Percentiles rank a stretch among this genome's conserved stretches.
These are phyloP conservation scores for Physella acuta DNA, from an alignment of 1,140 invertebrate genomes.

Conservation along the genomic window DNA sequence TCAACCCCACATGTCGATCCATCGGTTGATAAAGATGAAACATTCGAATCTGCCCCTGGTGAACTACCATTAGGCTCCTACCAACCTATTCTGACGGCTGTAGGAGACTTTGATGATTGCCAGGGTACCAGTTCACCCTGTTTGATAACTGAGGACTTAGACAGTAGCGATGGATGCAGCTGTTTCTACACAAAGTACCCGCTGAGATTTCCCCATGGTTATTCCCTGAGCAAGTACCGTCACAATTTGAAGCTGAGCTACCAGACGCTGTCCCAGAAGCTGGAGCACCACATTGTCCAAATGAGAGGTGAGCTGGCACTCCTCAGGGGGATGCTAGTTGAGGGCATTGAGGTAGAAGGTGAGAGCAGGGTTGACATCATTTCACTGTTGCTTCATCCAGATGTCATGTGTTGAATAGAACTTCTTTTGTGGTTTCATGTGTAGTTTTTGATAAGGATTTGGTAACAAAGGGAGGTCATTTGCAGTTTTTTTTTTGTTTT, in stretches of 20 bases:
- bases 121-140: neutral
- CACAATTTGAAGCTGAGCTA: slow-evolving; percentile 49
- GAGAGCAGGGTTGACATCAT: no score
- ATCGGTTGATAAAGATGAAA: slow-evolving; percentile 24
- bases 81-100: slow-evolving; percentile 25
- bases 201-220: slow-evolving; percentile 35
- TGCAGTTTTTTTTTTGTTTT: no score
- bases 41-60: slow-evolving; percentile 18
- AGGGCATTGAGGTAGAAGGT: no score
- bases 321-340: neutral
- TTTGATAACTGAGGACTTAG: slow-evolving; percentile 21
- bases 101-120: slow-evolving; percentile 26
- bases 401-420: no score
- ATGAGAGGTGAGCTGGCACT: slow-evolving; percentile 27
- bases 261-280: slow-evolving; percentile 43
- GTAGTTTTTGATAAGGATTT: no score
- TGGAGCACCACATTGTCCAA: slow-evolving; percentile 47
- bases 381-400: no score
- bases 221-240: slow-evolving; percentile 32
- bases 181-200: slow-evolving; percentile 43
- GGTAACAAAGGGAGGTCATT: no score
- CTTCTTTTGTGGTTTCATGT: no score
- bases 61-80: slow-evolving; percentile 18
- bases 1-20: slow-evolving; percentile 14
- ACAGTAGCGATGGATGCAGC: slow-evolving; percentile 12